Evolutionary conservation across 2,888 invertebrate species (phyloP), one percentile per base, ranked within the genome.

Genomic region (Hipparchia semele): DNA sequence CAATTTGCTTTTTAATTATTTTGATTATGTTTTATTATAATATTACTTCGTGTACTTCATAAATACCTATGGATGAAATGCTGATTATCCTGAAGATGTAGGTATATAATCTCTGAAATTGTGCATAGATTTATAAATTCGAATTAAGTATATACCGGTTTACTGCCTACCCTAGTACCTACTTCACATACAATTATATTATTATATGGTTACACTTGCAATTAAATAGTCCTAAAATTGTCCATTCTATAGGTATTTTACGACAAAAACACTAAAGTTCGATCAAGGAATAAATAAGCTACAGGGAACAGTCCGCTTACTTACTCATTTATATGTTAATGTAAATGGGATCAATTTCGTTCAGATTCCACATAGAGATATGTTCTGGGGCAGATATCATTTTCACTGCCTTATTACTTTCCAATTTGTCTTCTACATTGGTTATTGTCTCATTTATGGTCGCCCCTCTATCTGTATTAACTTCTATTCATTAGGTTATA

Each of bases 301-400:
- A 87, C 85, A 86, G 83, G 82, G 81, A 82, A 80, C 86, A 87
- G 92, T 90, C 92, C 92, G 93, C 92, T 94, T 90, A 93, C 90
- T 84, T 81, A 89, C 90, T 93, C 92, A 94, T 94, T 93, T 94
- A 94, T 94, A 94, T 94, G 94, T 88, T 92, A 94, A 94, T 94
- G 83, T 79, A 83, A 86, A 87, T 84, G 87, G 85, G 87, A 87
- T 88, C 84, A 84, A 87, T 87, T 88, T 87, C 87, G 85, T 84
- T 83, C 84, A 89, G 92, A 93, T 92, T 88, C 90, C 90, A 87
- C 90, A 91, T 83, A 85, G 75, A 91, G 90, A 93, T 93, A 92
- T 87, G 84, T 87, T 86, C 87, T 86, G 84, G 85, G 86, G 83
- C 86, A 91, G 91, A 92, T 92, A 93, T 93, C 91, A 92, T 94